Evolutionary conservation across 2,888 invertebrate species (phyloP).

Genomic region (Spisula subtruncata): DNA sequence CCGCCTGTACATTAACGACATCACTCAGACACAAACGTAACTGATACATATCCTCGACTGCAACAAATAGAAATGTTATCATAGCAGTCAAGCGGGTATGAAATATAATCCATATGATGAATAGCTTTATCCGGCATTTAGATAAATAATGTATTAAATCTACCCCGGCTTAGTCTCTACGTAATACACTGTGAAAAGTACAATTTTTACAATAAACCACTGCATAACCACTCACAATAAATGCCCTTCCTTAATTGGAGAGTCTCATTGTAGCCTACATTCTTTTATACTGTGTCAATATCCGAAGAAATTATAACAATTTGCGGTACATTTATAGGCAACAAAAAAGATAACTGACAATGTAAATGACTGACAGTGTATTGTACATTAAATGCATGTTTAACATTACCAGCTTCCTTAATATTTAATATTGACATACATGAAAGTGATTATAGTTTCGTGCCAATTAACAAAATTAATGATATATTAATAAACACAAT

Average conservation of each 20-base stretch:
- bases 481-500: too few relatives aligned
- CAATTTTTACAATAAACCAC: not conserved
- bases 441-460: too few relatives aligned
- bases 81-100: constrained; percentile 36
- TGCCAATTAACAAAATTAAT: too few relatives aligned
- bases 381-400: too few relatives aligned
- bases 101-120: constrained; percentile 37
- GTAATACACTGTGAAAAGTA: constrained; percentile 21
- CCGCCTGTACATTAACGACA: constrained; percentile 1
- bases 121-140: constrained; percentile 33
- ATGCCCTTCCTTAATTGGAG: constrained; percentile 37
- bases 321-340: too few relatives aligned
- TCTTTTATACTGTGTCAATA: not conserved
- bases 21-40: not conserved
- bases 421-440: too few relatives aligned
- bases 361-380: too few relatives aligned
- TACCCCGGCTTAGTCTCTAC: constrained; percentile 22
- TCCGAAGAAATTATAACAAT: not conserved
- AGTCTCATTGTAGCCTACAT: not conserved
- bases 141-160: constrained; percentile 39
- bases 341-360: too few relatives aligned
- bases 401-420: too few relatives aligned
- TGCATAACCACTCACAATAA: constrained; percentile 5
- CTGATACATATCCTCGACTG: constrained; percentile 16
- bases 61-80: constrained; percentile 40